phyloP scores from a whole-genome alignment of 2,113 vertebrate species.

The Hylia prasina region DNA sequence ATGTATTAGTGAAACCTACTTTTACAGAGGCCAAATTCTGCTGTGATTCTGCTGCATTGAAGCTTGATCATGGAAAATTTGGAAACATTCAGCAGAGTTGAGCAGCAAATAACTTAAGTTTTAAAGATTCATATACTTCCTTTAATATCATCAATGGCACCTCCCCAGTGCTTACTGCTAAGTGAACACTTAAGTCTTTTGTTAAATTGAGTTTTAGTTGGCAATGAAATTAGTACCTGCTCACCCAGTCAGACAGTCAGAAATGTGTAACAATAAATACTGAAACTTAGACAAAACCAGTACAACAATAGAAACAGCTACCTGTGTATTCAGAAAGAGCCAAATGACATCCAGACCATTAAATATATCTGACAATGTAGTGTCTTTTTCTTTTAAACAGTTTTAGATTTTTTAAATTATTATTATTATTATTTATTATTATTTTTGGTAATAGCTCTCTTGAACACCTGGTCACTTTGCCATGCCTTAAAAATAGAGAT shows the following conservation, averaged over 20 bases:
- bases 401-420: too few relatives aligned
- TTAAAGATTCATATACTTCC: background rate
- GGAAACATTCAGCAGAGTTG: background rate
- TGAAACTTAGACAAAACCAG: background rate
- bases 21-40: background rate
- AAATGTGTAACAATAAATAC: background rate
- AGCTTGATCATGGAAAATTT: background rate
- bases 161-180: background rate
- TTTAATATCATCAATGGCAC: background rate
- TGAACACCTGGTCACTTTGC: background rate
- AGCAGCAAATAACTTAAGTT: background rate
- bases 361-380: background rate
- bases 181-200: background rate
- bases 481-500: background rate
- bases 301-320: background rate
- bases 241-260: background rate
- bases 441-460: background rate
- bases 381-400: background rate
- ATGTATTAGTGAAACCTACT: background rate
- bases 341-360: background rate
- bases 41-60: background rate
- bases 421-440: too few relatives aligned
- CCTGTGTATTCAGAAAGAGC: background rate
- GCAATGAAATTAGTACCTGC: background rate
- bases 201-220: background rate